Conservation (phyloP, 1,140 invertebrate species). For the Drosophila orosa region DNA sequence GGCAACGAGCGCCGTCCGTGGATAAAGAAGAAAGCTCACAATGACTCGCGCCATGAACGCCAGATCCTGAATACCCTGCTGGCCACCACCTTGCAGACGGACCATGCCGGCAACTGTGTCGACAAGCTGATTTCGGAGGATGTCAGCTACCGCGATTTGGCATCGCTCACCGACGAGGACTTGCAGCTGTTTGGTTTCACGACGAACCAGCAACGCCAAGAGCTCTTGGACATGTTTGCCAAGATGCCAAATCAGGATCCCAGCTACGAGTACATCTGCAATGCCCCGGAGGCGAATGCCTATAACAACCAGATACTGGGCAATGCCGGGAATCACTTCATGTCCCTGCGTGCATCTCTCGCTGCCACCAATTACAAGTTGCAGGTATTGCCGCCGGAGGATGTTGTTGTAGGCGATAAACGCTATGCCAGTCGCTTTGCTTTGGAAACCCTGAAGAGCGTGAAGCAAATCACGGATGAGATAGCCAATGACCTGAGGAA, state of each 20-base stretch:
- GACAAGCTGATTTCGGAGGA: conserved; percentile 59
- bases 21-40: conserved; percentile 13
- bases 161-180: conserved; percentile 60
- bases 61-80: conserved; percentile 44
- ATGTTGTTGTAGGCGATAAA: conserved; percentile 79
- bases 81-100: not conserved
- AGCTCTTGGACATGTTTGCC: conserved; percentile 58
- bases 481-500: conserved; percentile 60
- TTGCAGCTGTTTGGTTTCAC: conserved; percentile 67
- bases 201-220: conserved; percentile 30
- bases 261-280: conserved; percentile 62
- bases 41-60: conserved; percentile 18
- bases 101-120: conserved; percentile 8
- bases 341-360: conserved; percentile 66
- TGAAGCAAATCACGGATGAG: conserved; percentile 66
- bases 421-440: conserved; percentile 78
- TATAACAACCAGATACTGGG: conserved; percentile 72
- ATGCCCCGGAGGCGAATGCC: conserved; percentile 26
- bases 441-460: conserved; percentile 64
- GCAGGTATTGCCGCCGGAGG: conserved; percentile 69
- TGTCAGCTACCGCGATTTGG: conserved; percentile 65
- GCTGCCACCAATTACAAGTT: conserved; percentile 75
- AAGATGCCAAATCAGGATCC: conserved; percentile 71
- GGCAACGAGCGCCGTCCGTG: conserved; percentile 36
- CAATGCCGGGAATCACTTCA: conserved; percentile 66